Base-by-base conservation (phyloP, 2,113 vertebrate genomes). In the Parus major region DNA sequence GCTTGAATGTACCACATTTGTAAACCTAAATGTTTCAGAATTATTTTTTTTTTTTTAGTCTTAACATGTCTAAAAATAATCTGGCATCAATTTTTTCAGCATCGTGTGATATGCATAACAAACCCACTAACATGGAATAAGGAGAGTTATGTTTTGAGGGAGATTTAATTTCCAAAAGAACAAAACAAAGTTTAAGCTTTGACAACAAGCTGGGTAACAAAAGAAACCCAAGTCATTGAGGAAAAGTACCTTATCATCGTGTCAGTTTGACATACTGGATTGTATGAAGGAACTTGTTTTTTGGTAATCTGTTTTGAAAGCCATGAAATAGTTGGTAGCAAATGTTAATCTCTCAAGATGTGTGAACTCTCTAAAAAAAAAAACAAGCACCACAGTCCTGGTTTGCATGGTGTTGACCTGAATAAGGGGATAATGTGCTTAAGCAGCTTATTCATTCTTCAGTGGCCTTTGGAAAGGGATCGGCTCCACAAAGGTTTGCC, bases 301-400 rank as follows among this genome's bases (percentile, higher is more conserved):
- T 77, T 8, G 4, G 27, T 95, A 82, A 92, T 91, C 56, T 82
- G 79, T 95, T 96, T 94, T 93, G 95, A 96, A 96, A 95, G 57
- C 95, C 86, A 60, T 97, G 95, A 96, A 95, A 92, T 81, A 66
- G 80, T 86, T 4, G 49, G 86, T 96, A 96, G 79, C 92, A 91
- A 97, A 97, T 97, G 93, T 94, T 95, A 90, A 95, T 97, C 88
- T 95, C 92, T 95, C 82, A 95, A 95, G 90, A 94, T 91, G 88
- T 92, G 86, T 95, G 95, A 97, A 90, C 70, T 41, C 55, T 88
- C 70, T 36, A 57, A 86, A 90, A 88, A 86, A 86, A 59, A 57
- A 10, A 15, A 11, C 39, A 70, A 39, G 44, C 35, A 60, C 56
- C 18, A 4, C 0, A 5, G 75, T 60, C 85, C 75, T 6, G 15